Evolutionary conservation across 2,797 vertebrate genomes (phyloP).

Genomic region (Cyclopterus lumpus): DNA sequence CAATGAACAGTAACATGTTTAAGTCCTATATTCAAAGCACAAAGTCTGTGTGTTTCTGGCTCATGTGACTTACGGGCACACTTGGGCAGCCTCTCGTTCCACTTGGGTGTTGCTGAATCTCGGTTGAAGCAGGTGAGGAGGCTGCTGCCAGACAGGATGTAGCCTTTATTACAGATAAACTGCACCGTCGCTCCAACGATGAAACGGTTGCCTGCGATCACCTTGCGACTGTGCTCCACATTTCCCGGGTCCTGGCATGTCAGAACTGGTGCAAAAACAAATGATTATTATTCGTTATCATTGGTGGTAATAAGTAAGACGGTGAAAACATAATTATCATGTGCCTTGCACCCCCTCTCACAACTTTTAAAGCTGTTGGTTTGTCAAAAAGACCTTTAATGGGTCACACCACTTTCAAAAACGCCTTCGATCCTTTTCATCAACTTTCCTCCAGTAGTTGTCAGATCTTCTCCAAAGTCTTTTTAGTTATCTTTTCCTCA

Average conservation of each 20-base stretch:
- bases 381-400: no score
- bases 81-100: constrained; percentile 94
- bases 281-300: neutral
- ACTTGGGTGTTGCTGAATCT: constrained; percentile 91
- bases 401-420: no score
- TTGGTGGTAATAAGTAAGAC: neutral
- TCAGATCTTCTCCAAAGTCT: no score
- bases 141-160: constrained; percentile 86
- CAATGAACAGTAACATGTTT: neutral
- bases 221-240: constrained; percentile 90
- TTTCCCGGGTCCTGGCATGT: constrained; percentile 92
- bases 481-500: no score
- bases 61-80: constrained; percentile 84
- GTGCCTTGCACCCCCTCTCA: no score
- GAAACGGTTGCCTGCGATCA: constrained; percentile 89
- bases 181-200: constrained; percentile 90
- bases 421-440: no score
- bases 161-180: constrained; percentile 94
- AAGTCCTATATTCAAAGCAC: neutral
- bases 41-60: neutral
- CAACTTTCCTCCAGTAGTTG: no score
- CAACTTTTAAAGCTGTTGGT: no score
- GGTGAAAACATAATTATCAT: no score
- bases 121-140: constrained; percentile 93
- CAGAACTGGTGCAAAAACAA: constrained; percentile 81